Base-by-base conservation (phyloP, 2,888 invertebrate species). In the Limnephilus lunatus region DNA sequence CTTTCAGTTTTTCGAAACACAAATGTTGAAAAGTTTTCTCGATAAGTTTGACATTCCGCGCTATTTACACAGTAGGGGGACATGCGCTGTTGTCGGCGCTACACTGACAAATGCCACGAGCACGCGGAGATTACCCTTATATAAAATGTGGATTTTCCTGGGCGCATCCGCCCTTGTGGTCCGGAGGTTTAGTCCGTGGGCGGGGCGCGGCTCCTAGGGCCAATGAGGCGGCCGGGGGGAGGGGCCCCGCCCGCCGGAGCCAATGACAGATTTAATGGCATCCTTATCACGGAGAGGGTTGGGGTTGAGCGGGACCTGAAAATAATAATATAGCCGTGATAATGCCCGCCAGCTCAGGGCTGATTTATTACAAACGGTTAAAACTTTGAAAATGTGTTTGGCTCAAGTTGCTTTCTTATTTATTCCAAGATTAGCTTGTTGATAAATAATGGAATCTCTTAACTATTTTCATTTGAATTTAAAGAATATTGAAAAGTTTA, bases 141-240 rank as follows among this genome's bases (percentile, higher is more conserved):
- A 96, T 96, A 96, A 94, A 96, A 95, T 95, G 95, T 95, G 94
- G 94, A 95, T 95, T 95, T 95, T 92, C 95, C 96, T 95, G 95
- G 95, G 95, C 95, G 95, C 95, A 96, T 95, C 92, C 81, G 91
- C 92, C 95, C 90, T 91, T 91, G 90, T 68, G 48, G 25, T 48
- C 48, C 86, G 87, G 94, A 94, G 95, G 95, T 95, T 95, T 94
- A 94, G 90, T 14, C 94, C 93, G 94, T 95, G 96, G 96, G 96
- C 95, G 95, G 95, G 94, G 93, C 93, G 48, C 53, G 53, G 92
- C 53, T 93, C 94, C 9, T 25, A 93, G 89, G 91, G 92, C 96
- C 96, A 96, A 96, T 96, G 94, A 94, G 94, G 94, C 94, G 94
- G 92, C 94, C 94, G 94, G 95, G 95, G 95, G 96, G 96, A 95